Conservation (phyloP, 2,888 invertebrate genomes). For the Teleiodes luculella region DNA sequence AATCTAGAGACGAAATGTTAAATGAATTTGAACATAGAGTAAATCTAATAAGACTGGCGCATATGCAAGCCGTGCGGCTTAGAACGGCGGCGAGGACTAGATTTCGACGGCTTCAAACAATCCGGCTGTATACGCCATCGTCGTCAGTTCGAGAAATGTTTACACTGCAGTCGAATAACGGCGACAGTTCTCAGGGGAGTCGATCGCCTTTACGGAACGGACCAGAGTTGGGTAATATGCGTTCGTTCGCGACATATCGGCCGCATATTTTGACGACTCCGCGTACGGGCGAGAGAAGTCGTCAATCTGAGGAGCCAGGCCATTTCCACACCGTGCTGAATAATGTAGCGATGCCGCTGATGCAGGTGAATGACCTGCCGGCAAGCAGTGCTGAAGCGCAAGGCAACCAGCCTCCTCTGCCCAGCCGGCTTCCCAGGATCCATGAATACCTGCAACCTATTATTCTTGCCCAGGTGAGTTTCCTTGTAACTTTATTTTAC, state of each 20-base stretch:
- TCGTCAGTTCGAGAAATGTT: conserved; percentile 64
- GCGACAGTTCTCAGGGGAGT: conserved; percentile 41
- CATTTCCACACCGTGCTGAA: conserved; percentile 54
- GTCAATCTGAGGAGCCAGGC: conserved; percentile 35
- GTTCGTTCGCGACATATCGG: conserved; percentile 41
- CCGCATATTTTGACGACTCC: conserved; percentile 45
- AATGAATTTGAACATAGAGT: conserved; percentile 59
- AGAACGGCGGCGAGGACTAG: conserved; percentile 62
- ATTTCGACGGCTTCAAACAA: conserved; percentile 62
- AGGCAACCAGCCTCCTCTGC: conserved; percentile 36
- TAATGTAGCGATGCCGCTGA: conserved; percentile 70
- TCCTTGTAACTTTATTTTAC: not conserved
- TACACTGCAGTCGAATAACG: conserved; percentile 42
- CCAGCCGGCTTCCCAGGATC: conserved; percentile 51
- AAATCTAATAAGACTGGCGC: conserved; percentile 63
- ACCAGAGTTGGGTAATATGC: conserved; percentile 33
- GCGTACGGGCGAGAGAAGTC: conserved; percentile 33
- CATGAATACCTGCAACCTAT: conserved; percentile 71
- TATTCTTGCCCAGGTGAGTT: conserved; percentile 67
- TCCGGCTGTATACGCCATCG: conserved; percentile 64
- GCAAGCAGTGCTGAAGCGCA: conserved; percentile 38
- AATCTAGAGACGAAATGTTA: conserved; percentile 43
- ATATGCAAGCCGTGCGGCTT: conserved; percentile 60
- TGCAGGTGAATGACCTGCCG: conserved; percentile 80
- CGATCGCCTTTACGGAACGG: conserved; percentile 33